phyloP scores from a whole-genome alignment of 2,113 vertebrate species.

The Pimephales promelas region DNA sequence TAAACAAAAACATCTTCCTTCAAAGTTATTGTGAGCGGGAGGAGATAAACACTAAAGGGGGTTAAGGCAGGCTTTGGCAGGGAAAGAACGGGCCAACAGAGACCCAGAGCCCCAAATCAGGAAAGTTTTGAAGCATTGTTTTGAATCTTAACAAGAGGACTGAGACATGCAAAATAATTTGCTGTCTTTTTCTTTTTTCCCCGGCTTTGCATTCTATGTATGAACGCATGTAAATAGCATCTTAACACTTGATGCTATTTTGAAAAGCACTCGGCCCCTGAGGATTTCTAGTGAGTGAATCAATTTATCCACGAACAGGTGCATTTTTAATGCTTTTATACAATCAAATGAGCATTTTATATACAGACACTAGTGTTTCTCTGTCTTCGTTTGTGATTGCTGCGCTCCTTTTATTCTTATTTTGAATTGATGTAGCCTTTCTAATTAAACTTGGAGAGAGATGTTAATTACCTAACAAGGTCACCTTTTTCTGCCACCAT shows the following conservation, averaged over 20 bases:
- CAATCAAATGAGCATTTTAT: slow-evolving; percentile 78
- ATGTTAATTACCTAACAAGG: slow-evolving; percentile 85
- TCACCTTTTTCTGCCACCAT: slow-evolving; percentile 78
- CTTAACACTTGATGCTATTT: slow-evolving; percentile 79
- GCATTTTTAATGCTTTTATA: slow-evolving; percentile 82
- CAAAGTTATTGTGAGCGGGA: slow-evolving; percentile 68
- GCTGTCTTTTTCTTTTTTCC: slow-evolving; percentile 59
- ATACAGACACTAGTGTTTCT: slow-evolving; percentile 53
- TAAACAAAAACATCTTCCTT: slow-evolving; percentile 71
- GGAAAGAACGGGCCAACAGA: slow-evolving; percentile 74
- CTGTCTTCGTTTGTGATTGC: slow-evolving; percentile 67
- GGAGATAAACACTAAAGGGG: slow-evolving; percentile 75
- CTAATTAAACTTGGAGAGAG: slow-evolving; percentile 82
- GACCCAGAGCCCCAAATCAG: slow-evolving; percentile 73
- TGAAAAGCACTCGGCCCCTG: slow-evolving; percentile 73
- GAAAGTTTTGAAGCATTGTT: slow-evolving; percentile 77
- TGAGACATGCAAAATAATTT: slow-evolving; percentile 74
- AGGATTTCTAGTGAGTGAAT: slow-evolving; percentile 74
- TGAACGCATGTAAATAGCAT: slow-evolving; percentile 77
- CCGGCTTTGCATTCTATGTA: slow-evolving; percentile 68
- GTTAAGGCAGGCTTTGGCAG: slow-evolving; percentile 77
- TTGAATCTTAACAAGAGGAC: slow-evolving; percentile 77
- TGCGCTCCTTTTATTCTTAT: slow-evolving; percentile 76
- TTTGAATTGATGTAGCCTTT: slow-evolving; percentile 82
- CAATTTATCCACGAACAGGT: slow-evolving; percentile 80